Base-by-base conservation (phyloP, 92 coral and sea anemone species). In the Scolanthus callimorphus region DNA sequence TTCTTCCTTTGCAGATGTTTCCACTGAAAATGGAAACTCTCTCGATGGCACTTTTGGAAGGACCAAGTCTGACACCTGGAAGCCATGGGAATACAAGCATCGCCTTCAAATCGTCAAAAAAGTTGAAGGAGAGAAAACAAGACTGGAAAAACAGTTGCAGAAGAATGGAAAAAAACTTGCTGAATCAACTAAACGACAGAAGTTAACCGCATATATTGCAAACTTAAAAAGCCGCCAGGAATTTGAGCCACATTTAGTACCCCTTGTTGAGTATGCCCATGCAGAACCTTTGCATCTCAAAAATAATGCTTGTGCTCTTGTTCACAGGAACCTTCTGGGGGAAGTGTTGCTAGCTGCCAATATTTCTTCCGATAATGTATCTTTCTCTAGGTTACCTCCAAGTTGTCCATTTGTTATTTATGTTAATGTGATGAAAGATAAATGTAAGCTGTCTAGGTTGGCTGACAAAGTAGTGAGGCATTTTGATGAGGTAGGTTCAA, bases 1-100 rank as follows among this genome's bases (percentile, higher is more conserved):
- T 69, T 79, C 83, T n/a, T 72, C 79, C 1, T 85, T 85, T 69
- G 79, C 76, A 31, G 78, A 85, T 50, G 80, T 85, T 2, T 46
- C 69, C 37, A 64, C 8, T 47, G 76, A 59, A 17, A 59, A 52
- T 17, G 51, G 51, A 47, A 44, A 10, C 39, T 25, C 27, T 17
- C 28, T 54, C 2, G 24, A 31, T 27, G 81, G 77, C 2, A 71
- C 82, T 1, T 72, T 72, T 84, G 86, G 85, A 27, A 10, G 22
- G 1, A 34, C 31, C 1, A 22, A n/a, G 0, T 34, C 4, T 25
- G 46, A 67, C 31, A 20, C 28, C 3, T 79, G 80, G 83, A 57
- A 73, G 45, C 83, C 86, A 11, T 85, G 86, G 83, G 25, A 52
- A 3, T 79, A 85, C 39, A 34, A 60, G n/a, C 53, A 43, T n/a